Evolutionary conservation across 2,797 vertebrate genomes (phyloP).

Genomic region (Hylomyscus alleni): DNA sequence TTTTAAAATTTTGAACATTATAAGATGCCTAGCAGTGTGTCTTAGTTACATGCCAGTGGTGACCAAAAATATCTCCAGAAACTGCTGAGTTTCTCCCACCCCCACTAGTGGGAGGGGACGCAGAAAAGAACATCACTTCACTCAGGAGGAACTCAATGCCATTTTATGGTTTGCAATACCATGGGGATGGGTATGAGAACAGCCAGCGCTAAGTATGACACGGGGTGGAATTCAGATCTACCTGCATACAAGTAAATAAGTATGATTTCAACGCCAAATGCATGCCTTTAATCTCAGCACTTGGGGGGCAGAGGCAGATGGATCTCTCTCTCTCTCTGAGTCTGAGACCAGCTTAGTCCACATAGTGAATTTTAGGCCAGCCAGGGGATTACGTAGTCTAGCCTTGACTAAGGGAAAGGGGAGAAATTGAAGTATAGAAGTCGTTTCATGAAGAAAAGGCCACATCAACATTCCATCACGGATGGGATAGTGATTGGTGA

Average conservation of each 20-base stretch:
- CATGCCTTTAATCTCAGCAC: not conserved
- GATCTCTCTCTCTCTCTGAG: not conserved
- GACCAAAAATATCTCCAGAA: not conserved
- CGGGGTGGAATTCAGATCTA: not conserved
- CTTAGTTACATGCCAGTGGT: not conserved
- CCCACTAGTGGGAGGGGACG: not conserved
- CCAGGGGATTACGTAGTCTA: not conserved
- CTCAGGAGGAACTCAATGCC: not conserved
- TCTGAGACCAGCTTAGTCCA: not conserved
- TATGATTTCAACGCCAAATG: not conserved
- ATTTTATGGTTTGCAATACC: not conserved
- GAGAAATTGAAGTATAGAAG: not conserved
- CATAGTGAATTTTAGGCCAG: not conserved
- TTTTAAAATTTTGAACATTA: not conserved
- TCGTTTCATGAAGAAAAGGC: not conserved
- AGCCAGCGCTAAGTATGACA: not conserved
- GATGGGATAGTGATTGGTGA: not conserved
- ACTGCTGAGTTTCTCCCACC: not conserved
- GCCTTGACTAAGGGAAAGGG: no score
- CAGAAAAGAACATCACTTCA: not conserved
- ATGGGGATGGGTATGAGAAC: not conserved
- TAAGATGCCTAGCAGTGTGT: not conserved
- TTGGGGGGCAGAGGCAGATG: not conserved
- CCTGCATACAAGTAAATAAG: not conserved
- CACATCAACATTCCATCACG: no score